These are phyloP conservation scores for Carpatolechia fugitivella DNA, from an alignment of 2,888 invertebrate species.

Conservation along the genomic window DNA sequence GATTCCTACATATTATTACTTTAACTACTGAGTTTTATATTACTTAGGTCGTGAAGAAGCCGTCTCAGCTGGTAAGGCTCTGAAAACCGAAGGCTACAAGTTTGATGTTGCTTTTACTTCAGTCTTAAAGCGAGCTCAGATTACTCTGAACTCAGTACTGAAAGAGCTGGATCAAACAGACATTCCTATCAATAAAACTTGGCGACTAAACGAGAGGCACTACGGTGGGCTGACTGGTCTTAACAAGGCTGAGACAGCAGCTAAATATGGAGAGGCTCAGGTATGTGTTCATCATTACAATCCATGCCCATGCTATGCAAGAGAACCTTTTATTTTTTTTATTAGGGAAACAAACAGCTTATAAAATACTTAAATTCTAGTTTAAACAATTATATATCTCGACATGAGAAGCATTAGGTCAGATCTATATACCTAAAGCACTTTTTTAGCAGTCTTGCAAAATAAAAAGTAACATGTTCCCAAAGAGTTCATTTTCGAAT, in stretches of 20 bases:
- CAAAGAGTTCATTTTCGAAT: too few relatives aligned
- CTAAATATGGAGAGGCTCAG: conserved; percentile 91
- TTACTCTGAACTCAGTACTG: conserved; percentile 84
- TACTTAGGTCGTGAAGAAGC: conserved; percentile 84
- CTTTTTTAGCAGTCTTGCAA: too few relatives aligned
- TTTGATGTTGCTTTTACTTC: conserved; percentile 92
- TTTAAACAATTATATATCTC: too few relatives aligned
- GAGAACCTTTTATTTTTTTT: too few relatives aligned
- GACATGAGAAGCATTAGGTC: too few relatives aligned
- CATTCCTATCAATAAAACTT: conserved; percentile 84
- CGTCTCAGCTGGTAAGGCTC: conserved; percentile 83
- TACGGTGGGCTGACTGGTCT: conserved; percentile 92
- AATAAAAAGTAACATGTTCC: too few relatives aligned
- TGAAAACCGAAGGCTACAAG: conserved; percentile 83
- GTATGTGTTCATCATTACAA: conserved; percentile 34
- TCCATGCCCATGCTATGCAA: neutral
- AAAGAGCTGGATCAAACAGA: conserved; percentile 83
- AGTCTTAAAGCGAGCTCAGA: conserved; percentile 86
- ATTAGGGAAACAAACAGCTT: too few relatives aligned
- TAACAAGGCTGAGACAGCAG: conserved; percentile 91
- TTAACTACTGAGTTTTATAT: neutral
- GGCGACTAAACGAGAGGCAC: conserved; percentile 93
- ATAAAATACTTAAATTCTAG: too few relatives aligned
- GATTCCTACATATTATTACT: neutral
- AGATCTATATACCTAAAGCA: too few relatives aligned